Conservation (phyloP, 2,113 vertebrate genomes). For the Catharus minimus region DNA sequence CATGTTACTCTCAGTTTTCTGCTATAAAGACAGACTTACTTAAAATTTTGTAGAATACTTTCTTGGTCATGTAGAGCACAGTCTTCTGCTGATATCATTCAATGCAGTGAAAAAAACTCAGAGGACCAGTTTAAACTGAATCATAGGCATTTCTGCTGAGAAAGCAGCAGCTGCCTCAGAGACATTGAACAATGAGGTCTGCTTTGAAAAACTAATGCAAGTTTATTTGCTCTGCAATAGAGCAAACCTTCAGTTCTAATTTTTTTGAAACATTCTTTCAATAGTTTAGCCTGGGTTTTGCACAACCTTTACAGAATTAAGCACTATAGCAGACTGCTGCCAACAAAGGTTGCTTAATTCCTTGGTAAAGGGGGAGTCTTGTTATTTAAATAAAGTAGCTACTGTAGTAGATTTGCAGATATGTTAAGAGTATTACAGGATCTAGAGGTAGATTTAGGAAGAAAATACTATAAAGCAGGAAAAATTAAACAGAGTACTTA, state of each 20-base stretch:
- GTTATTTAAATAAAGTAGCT: constrained; percentile 75
- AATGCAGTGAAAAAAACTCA: neutral
- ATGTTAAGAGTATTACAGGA: constrained; percentile 76
- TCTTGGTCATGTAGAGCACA: neutral
- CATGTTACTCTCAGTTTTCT: neutral
- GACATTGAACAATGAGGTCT: constrained; percentile 33
- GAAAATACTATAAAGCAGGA: constrained; percentile 64
- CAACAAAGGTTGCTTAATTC: constrained; percentile 70
- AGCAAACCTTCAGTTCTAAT: constrained; percentile 30
- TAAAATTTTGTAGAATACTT: neutral
- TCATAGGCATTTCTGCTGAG: constrained; percentile 25
- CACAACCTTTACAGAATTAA: constrained; percentile 68
- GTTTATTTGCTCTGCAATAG: constrained; percentile 51
- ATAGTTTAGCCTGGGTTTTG: constrained; percentile 61
- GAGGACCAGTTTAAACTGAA: neutral
- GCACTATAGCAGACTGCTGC: constrained; percentile 58
- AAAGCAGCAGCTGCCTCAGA: constrained; percentile 13
- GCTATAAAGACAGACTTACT: neutral
- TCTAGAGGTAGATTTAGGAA: constrained; percentile 64
- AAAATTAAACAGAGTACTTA: constrained; percentile 62
- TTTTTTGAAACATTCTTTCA: constrained; percentile 68
- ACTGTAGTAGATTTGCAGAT: constrained; percentile 73
- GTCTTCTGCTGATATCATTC: neutral
- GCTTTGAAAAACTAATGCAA: constrained; percentile 44
- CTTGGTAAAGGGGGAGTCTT: constrained; percentile 61